Conservation (phyloP, 2,797 vertebrate genomes). For the Tadarida brasiliensis region DNA sequence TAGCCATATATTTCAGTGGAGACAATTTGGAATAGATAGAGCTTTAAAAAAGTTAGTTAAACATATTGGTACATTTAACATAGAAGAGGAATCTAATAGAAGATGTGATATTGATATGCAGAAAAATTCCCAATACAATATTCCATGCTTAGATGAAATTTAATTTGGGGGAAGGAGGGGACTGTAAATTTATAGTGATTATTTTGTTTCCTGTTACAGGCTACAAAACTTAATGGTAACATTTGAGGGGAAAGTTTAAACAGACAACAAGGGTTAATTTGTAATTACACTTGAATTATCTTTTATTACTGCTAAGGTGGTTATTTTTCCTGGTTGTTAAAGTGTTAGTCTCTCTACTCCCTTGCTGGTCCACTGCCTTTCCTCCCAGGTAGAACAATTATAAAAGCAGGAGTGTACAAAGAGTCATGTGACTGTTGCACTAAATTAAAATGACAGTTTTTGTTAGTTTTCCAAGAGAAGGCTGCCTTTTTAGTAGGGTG, state of each 20-base stretch:
- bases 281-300: slow-evolving; percentile 33
- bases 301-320: neutral
- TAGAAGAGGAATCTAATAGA: slow-evolving; percentile 14
- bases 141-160: neutral
- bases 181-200: slow-evolving; percentile 24
- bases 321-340: neutral
- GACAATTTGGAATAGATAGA: slow-evolving; percentile 3
- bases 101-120: neutral
- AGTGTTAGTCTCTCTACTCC: neutral
- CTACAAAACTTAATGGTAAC: slow-evolving; percentile 16
- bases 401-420: neutral
- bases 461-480: slow-evolving; percentile 14
- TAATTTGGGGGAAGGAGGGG: neutral
- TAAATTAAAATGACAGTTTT: slow-evolving; percentile 52
- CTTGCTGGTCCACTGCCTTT: neutral
- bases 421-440: neutral
- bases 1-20: neutral
- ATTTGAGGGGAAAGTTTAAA: slow-evolving; percentile 42
- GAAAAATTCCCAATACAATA: neutral
- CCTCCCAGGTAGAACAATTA: neutral
- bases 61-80: slow-evolving; percentile 4
- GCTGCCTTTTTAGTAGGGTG: neutral
- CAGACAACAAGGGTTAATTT: slow-evolving; percentile 19
- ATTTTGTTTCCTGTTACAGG: slow-evolving; percentile 24
- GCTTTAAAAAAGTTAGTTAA: slow-evolving; percentile 46